Evolutionary conservation across 2,888 invertebrate species (phyloP), one percentile per base, ranked within the genome.

Genomic region (Oxytorus armatus): DNA sequence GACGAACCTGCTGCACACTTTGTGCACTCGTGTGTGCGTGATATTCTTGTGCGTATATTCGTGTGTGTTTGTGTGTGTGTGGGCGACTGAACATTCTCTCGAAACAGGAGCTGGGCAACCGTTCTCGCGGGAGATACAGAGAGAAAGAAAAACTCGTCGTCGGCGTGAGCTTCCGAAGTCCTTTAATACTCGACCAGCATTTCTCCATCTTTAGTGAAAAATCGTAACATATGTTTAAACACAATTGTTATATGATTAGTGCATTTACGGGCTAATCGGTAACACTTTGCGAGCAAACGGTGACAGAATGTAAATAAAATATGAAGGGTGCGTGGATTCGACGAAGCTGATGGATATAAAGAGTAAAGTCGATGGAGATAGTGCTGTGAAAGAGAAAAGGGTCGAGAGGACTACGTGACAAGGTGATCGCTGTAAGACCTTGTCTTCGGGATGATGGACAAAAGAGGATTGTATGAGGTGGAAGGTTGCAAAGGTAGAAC

Each of bases 1-100:
- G n/a, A n/a, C n/a, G n/a, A n/a, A 89, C 89, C 89, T 89, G 88
- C 86, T 86, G 82, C 86, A 86, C 85, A 85, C 79, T 82, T 84
- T 85, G 83, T 84, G 83, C 82, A 86, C 85, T 85, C 87, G 44
- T 14, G 44, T 47, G 1, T 51, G 51, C 51, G 21, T 51, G n/a
- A 51, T 51, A 23, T 23, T 10, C 36, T 8, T 8, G 36, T 82
- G 84, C 85, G 83, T 86, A 83, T 85, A 84, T 72, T 68, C 79
- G 59, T 79, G 85, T 83, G 83, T 82, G 85, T 83, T 83, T 77
- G 3, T 18, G 10, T 33, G 53, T 65, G 36, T 47, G 49, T 49
- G 42, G 21, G 59, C 66, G 66, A n/a, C 29, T 53, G 29, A 53
- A 68, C 61, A 65, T 70, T 59, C 70, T 75, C 51, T 74, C 21